Evolutionary conservation across 2,113 vertebrate species (phyloP), one percentile per base, ranked within the genome.

Genomic region (Gorsachius goisagi): DNA sequence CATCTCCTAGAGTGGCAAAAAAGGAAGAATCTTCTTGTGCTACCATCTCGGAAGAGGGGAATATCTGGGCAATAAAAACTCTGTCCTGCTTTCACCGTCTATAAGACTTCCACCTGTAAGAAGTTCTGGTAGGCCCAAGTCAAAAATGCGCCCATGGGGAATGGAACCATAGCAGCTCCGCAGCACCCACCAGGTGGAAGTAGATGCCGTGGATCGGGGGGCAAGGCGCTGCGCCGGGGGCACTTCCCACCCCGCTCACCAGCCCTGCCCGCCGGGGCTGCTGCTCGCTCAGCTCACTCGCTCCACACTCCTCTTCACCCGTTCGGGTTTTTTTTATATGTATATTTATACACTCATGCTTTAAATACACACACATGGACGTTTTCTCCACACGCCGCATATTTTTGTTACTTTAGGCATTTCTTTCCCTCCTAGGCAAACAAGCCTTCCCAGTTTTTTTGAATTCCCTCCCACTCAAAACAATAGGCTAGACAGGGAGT

Each of bases 151-250:
- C 0, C 0, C 21, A 22, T 1, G 2, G 44, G 26, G 53, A 60
- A 35, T 12, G 27, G 69, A 77, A n/a, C 19, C 0, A 0, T 23
- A 13, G 18, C 35, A 13, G 24, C 53, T 24, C 19, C 0, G 2
- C 21, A 24, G 24, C 1, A 3, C 71, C 49, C 1, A 0, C 28
- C 8, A 8, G 20, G 35, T 5, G 0, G 6, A 7, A 1, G 0
- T 3, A 50, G 78, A 5, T 78, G 41, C 56, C 71, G 79, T 17
- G 62, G 63, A 9, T 49, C 58, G 9, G 37, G 0, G 2, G 44
- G 26, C 22, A 22, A 55, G 32, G 19, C 0, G 4, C 67, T 74
- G 32, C 13, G 47, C 26, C 19, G 4, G 3, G 17, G 1, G 2
- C 11, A 5, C 45, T 64, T 33, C 44, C 50, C 50, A 13, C 62